phyloP scores from a whole-genome alignment of 2,797 vertebrate genomes.

The Coilia nasus region DNA sequence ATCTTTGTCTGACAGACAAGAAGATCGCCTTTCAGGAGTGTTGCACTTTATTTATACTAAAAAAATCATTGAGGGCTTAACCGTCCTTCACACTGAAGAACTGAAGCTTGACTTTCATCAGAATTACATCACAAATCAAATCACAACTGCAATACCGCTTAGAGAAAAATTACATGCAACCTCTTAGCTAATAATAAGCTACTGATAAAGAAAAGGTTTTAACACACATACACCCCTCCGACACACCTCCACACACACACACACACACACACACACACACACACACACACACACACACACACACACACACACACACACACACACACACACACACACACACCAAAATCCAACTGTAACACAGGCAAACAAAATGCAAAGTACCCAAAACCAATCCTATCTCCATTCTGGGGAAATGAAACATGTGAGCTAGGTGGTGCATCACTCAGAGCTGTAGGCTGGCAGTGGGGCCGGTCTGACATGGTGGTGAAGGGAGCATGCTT shows the following conservation, averaged over 20 bases:
- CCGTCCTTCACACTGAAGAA: too few relatives aligned
- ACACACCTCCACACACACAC: not conserved
- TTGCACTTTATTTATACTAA: too few relatives aligned
- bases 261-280: constrained; percentile 33
- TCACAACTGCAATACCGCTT: too few relatives aligned
- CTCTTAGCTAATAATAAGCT: too few relatives aligned
- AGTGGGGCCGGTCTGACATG: not conserved
- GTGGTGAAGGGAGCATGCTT: not conserved
- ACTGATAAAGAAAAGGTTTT: too few relatives aligned
- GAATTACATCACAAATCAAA: too few relatives aligned
- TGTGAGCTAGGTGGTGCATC: constrained; percentile 38
- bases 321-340: constrained; percentile 14
- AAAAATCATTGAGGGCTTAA: too few relatives aligned
- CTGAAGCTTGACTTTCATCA: too few relatives aligned
- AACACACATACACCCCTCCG: not conserved
- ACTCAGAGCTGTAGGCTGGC: not conserved
- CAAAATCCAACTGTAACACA: constrained; percentile 3
- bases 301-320: not conserved
- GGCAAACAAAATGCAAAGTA: not conserved
- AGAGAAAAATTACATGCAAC: too few relatives aligned
- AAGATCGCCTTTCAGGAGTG: too few relatives aligned
- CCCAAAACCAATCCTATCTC: not conserved
- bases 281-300: constrained; percentile 32
- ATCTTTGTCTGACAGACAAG: too few relatives aligned
- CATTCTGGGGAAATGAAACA: constrained; percentile 24